These are phyloP conservation scores for Serilophus lunatus DNA, from an alignment of 2,113 vertebrate genomes.

Conservation along the genomic window DNA sequence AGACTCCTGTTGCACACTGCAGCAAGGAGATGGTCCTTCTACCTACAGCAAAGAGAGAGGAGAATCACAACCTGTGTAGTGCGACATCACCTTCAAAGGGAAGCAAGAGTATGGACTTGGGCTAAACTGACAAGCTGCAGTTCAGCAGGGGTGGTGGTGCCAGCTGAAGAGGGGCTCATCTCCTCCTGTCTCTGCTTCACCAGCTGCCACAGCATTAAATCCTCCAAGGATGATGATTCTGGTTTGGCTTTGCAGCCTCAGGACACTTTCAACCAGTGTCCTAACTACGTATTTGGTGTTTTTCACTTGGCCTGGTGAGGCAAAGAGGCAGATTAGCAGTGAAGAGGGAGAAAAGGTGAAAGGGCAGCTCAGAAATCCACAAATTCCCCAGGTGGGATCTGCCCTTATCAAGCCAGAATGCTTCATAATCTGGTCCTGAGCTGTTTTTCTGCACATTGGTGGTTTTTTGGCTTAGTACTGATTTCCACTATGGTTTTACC, in stretches of 20 bases:
- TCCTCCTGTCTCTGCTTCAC: neutral
- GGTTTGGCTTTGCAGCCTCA: rapidly evolving
- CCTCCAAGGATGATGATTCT: rapidly evolving
- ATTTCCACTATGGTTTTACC: neutral
- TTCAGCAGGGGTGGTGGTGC: neutral
- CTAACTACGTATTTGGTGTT: too few species aligned
- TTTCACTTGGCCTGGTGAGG: neutral
- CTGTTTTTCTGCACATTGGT: neutral
- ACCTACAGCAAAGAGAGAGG: neutral
- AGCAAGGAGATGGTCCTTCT: rapidly evolving
- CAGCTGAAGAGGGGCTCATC: neutral
- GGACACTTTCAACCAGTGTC: rapidly evolving
- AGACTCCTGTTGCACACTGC: rapidly evolving
- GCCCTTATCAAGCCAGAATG: neutral
- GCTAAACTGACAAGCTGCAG: neutral
- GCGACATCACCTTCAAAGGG: neutral
- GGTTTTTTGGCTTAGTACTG: neutral
- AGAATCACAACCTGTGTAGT: neutral
- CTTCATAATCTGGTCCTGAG: neutral
- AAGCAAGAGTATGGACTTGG: neutral
- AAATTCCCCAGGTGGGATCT: neutral
- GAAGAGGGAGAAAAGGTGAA: neutral
- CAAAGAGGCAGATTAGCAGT: neutral
- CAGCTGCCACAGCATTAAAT: neutral
- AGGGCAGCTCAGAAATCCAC: neutral